Conservation (phyloP, 2,113 vertebrate genomes). For the Campylorhamphus procurvoides region DNA sequence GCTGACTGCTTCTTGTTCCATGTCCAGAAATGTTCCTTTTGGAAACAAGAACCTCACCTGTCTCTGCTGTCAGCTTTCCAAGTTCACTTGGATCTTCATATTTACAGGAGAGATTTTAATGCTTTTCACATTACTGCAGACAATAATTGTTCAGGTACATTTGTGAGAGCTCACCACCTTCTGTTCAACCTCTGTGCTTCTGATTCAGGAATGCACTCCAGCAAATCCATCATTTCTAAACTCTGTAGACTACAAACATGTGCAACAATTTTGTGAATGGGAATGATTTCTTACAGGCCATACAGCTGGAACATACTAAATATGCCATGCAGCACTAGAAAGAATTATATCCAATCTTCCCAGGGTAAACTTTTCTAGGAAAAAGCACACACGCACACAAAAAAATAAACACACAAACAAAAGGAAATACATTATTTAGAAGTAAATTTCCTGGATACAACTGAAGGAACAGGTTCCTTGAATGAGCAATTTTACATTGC, state of each 20-base stretch:
- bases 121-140: neutral
- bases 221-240: constrained; percentile 1
- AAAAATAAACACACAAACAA: neutral
- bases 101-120: neutral
- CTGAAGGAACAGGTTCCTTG: neutral
- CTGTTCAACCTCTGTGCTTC: neutral
- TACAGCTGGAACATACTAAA: neutral
- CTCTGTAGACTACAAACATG: neutral
- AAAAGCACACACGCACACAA: neutral
- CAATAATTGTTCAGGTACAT: neutral
- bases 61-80: neutral
- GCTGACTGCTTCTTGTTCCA: neutral
- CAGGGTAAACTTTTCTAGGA: neutral
- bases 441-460: neutral
- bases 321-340: neutral
- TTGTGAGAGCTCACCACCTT: neutral
- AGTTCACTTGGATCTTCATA: neutral
- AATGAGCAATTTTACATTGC: neutral
- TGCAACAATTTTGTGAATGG: neutral
- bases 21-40: neutral
- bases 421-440: neutral
- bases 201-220: neutral
- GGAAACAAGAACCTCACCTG: neutral
- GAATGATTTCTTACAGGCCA: neutral
- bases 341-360: neutral